Evolutionary conservation across 2,888 invertebrate genomes (phyloP), one percentile per base, ranked within the genome.

Genomic region (Gastrophysa polygoni): DNA sequence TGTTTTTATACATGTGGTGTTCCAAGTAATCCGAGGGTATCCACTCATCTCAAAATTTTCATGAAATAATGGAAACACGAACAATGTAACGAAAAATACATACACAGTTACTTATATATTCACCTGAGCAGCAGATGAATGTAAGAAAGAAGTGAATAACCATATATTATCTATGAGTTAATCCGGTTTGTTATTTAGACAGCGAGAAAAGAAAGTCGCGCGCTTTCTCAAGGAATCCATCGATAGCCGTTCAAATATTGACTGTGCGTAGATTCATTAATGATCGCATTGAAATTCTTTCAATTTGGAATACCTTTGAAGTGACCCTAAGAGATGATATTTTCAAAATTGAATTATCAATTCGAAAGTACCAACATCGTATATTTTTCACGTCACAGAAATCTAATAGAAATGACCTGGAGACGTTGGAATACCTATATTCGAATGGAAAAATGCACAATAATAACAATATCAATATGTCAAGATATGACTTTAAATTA

Each of bases 311-410:
- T 38, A 14, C 4, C 6, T 14, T 4, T n/a, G 14, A 38, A 10
- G 24, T 55, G 16, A 44, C 11, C 38, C 34, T 52, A 52, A 32
- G 52, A 38, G 32, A 52, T 52, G 20, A 38, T 52, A n/a, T n/a
- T n/a, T n/a, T n/a, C n/a, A n/a, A n/a, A n/a, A n/a, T n/a, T n/a
- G 21, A 20, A 43, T 18, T 21, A 54, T 21, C 16, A 54, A 21
- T 54, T 43, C 43, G 32, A 32, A 32, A 32, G 32, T 32, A 10
- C 32, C 32, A 11, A 32, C 7, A 32, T 32, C 11, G n/a, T n/a
- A n/a, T n/a, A n/a, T n/a, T n/a, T n/a, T n/a, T n/a, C n/a, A n/a
- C n/a, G n/a, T n/a, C n/a, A n/a, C n/a, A n/a, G n/a, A n/a, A n/a
- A n/a, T n/a, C n/a, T n/a, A n/a, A n/a, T n/a, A n/a, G n/a, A n/a